These are phyloP conservation scores for Drosophila sturtevanti DNA, from an alignment of 1,140 invertebrate species.

Conservation along the genomic window DNA sequence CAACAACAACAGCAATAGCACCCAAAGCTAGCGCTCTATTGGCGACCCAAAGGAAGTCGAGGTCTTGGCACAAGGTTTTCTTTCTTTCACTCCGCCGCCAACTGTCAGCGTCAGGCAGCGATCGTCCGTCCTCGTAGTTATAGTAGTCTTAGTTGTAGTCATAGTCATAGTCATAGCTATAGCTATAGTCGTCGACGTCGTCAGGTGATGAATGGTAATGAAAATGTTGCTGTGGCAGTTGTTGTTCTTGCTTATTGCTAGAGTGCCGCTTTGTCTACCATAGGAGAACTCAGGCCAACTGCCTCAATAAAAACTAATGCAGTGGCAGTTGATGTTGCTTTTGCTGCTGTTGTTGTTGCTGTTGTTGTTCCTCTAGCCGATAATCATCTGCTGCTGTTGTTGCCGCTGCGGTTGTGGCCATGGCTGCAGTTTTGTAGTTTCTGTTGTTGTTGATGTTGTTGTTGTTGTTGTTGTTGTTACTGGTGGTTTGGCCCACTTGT, in stretches of 20 bases:
- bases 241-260: conserved; percentile 48
- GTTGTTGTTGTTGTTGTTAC: conserved; percentile 24
- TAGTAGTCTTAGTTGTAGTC: conserved; percentile 12
- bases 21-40: conserved; percentile 2
- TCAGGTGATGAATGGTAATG: conserved; percentile 81
- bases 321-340: conserved; percentile 62
- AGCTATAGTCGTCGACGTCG: conserved; percentile 31
- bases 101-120: conserved; percentile 8
- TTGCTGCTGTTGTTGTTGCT: conserved; percentile 30
- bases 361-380: conserved; percentile 32
- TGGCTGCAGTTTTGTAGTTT: conserved; percentile 56
- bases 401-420: conserved; percentile 68
- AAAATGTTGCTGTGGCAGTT: conserved; percentile 79
- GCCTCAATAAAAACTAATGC: conserved; percentile 80
- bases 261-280: conserved; percentile 69
- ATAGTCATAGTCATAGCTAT: conserved; percentile 8
- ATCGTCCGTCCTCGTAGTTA: conserved; percentile 10
- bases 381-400: conserved; percentile 42
- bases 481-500: conserved; percentile 76
- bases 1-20: background rate
- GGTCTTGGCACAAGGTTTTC: conserved; percentile 77
- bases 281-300: conserved; percentile 56
- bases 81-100: conserved; percentile 37
- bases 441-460: conserved; percentile 27
- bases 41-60: conserved; percentile 78